These are phyloP conservation scores for Eurois occulta DNA, from an alignment of 2,888 invertebrate species.

Conservation along the genomic window DNA sequence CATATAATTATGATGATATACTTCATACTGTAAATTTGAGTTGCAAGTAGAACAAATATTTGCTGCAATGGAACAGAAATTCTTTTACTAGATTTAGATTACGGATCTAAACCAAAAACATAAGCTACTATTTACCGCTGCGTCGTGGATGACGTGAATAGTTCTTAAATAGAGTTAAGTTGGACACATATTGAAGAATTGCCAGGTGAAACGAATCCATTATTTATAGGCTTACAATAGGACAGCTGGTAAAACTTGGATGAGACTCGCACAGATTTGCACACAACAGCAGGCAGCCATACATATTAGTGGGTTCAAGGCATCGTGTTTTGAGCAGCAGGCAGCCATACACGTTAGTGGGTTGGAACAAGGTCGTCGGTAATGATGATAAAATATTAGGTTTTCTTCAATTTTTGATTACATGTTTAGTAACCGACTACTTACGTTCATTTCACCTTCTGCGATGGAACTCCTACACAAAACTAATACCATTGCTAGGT, in stretches of 20 bases:
- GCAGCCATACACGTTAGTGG: background rate
- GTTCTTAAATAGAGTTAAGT: too few relatives aligned
- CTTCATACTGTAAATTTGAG: background rate
- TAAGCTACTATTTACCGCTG: too few relatives aligned
- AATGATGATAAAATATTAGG: background rate
- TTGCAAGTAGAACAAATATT: background rate
- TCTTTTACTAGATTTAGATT: background rate
- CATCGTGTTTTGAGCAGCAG: background rate
- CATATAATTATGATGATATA: background rate
- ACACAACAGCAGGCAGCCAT: too few relatives aligned
- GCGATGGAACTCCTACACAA: background rate
- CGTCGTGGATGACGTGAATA: too few relatives aligned
- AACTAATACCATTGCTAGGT: background rate
- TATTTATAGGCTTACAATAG: too few relatives aligned
- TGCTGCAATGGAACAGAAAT: slow-evolving; percentile 2
- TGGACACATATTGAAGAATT: too few relatives aligned
- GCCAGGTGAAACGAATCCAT: too few relatives aligned
- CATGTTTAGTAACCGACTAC: background rate
- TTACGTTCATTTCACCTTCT: background rate
- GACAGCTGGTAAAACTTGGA: too few relatives aligned
- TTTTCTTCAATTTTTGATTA: background rate
- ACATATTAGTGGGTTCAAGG: too few relatives aligned
- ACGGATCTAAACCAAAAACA: too few relatives aligned
- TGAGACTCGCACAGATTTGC: too few relatives aligned
- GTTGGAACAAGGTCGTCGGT: background rate